Evolutionary conservation across 1,140 invertebrate genomes (phyloP).

Genomic region (Hypothenemus hampei): DNA sequence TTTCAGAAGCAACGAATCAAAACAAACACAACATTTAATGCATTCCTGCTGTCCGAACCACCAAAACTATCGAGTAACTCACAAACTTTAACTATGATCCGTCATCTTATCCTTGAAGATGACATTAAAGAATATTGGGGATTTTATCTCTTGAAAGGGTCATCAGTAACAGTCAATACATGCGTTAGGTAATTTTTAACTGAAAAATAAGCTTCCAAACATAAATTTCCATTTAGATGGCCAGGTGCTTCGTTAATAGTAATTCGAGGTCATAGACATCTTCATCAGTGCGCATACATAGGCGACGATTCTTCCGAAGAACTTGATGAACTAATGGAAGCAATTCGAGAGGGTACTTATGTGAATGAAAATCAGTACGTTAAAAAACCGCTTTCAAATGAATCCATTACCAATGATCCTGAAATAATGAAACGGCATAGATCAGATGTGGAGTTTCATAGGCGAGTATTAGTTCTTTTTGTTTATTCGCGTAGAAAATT

Average conservation of each 20-base stretch:
- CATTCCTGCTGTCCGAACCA: slow-evolving; percentile 60
- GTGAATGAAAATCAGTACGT: slow-evolving; percentile 27
- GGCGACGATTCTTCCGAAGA: slow-evolving; percentile 73
- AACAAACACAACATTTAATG: slow-evolving; percentile 71
- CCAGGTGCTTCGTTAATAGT: slow-evolving; percentile 70
- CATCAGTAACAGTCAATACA: slow-evolving; percentile 65
- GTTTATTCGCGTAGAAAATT: neutral
- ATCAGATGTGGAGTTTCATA: slow-evolving; percentile 46
- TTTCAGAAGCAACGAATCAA: slow-evolving; percentile 61
- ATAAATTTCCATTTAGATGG: slow-evolving; percentile 50
- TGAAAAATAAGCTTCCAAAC: neutral
- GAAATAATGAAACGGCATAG: slow-evolving; percentile 48
- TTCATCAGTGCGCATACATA: slow-evolving; percentile 75
- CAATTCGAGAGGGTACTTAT: slow-evolving; percentile 39
- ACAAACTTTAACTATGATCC: slow-evolving; percentile 60
- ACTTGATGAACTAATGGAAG: slow-evolving; percentile 57
- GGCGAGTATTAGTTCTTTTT: slow-evolving; percentile 9
- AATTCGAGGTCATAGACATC: slow-evolving; percentile 68
- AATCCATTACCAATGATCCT: slow-evolving; percentile 45
- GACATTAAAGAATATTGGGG: slow-evolving; percentile 82
- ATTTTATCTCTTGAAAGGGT: slow-evolving; percentile 71
- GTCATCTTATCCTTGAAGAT: slow-evolving; percentile 64
- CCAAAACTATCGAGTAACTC: slow-evolving; percentile 53
- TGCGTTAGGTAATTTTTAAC: slow-evolving; percentile 58
- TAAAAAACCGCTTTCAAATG: slow-evolving; percentile 13